Percentiles rank a stretch among this genome's conserved stretches.
Evolutionary conservation across 2,888 invertebrate genomes (phyloP).

Genomic region (Campoplex nolae): DNA sequence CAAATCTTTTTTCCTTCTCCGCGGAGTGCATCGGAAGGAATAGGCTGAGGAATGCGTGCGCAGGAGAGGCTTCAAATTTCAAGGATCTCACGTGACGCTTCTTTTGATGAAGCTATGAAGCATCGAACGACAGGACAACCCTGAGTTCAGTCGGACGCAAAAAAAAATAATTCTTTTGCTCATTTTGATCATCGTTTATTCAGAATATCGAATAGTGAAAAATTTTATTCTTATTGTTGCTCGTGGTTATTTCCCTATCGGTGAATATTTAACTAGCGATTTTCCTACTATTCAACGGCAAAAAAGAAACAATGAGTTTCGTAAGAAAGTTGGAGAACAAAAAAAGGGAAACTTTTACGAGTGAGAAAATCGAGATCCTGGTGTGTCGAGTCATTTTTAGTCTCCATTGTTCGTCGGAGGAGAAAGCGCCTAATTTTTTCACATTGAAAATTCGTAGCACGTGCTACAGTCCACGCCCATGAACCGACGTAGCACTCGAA

Average conservation of each 20-base stretch:
- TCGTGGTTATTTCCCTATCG: not conserved
- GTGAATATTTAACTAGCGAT: not conserved
- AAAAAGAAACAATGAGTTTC: not conserved
- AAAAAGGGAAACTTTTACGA: constrained; percentile 9
- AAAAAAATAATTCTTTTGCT: not conserved
- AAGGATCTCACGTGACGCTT: constrained; percentile 50
- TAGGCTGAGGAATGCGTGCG: constrained; percentile 46
- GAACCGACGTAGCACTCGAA: not conserved
- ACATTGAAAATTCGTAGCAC: constrained; percentile 36
- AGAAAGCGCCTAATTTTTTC: constrained; percentile 42
- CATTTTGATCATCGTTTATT: not conserved
- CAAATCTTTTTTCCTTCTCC: not conserved
- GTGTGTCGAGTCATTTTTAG: constrained; percentile 24
- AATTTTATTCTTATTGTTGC: not conserved
- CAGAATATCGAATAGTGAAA: not conserved
- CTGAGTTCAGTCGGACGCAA: constrained; percentile 11
- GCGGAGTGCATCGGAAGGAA: constrained; percentile 18
- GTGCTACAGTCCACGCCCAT: constrained; percentile 24
- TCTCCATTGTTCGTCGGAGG: constrained; percentile 29
- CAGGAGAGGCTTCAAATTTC: constrained; percentile 52
- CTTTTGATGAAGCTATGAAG: constrained; percentile 2
- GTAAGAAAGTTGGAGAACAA: not conserved
- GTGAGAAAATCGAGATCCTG: constrained; percentile 30
- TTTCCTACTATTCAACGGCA: not conserved
- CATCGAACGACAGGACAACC: constrained; percentile 27